These are phyloP conservation scores for Drosophila pseudotalamancana DNA, from an alignment of 2,888 invertebrate species.

Conservation along the genomic window DNA sequence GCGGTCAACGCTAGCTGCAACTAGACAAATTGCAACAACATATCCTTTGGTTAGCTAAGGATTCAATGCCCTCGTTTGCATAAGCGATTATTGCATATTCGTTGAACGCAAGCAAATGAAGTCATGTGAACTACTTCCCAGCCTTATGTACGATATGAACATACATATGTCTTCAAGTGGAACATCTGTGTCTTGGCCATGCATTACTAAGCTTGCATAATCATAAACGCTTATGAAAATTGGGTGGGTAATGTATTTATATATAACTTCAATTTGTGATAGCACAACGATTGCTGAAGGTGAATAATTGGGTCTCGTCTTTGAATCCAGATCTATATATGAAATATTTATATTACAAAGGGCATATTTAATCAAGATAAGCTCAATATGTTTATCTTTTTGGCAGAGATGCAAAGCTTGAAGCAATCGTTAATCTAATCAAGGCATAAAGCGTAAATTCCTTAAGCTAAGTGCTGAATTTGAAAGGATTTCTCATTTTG, in stretches of 20 bases:
- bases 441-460: too few relatives aligned
- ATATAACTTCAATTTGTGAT: background rate
- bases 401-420: too few relatives aligned
- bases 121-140: conserved; percentile 19
- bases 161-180: background rate
- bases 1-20: conserved; percentile 45
- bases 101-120: conserved; percentile 21
- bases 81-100: conserved; percentile 43
- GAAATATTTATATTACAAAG: background rate
- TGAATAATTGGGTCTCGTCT: background rate
- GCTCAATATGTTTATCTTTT: too few relatives aligned
- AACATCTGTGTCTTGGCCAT: conserved; percentile 3
- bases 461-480: background rate
- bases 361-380: too few relatives aligned
- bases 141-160: background rate
- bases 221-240: conserved; percentile 13
- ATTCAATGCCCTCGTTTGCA: conserved; percentile 52
- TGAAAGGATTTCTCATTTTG: background rate
- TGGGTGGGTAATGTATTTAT: background rate
- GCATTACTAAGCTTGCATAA: conserved; percentile 12
- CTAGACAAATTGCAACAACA: conserved; percentile 70
- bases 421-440: too few relatives aligned
- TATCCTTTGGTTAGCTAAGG: conserved; percentile 43
- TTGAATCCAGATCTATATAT: background rate
- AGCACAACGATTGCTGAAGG: background rate